Evolutionary conservation across 2,888 invertebrate species (phyloP).

Genomic region (Callyntrura sp.): DNA sequence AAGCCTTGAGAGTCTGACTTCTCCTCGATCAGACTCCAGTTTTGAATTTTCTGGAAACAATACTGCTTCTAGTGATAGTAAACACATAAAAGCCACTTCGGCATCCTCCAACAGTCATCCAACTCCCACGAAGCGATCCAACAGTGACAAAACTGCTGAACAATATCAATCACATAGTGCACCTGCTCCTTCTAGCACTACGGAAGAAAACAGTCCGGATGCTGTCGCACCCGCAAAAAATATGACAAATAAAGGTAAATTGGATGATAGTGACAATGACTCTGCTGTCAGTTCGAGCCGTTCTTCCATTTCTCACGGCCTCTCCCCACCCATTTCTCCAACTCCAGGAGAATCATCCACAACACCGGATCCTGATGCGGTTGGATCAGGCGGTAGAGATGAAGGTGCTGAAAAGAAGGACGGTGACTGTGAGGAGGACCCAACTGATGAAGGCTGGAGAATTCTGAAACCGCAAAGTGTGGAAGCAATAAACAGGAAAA

Average conservation of each 20-base stretch:
- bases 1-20: conserved; percentile 88
- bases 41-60: conserved; percentile 86
- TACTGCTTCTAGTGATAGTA: conserved; percentile 38
- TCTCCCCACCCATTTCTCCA: conserved; percentile 91
- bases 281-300: conserved; percentile 95
- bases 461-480: conserved; percentile 92
- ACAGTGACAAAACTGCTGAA: conserved; percentile 63
- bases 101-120: conserved; percentile 53
- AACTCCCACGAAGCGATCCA: conserved; percentile 53
- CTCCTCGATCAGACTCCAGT: conserved; percentile 88
- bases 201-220: conserved; percentile 80
- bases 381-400: conserved; percentile 34
- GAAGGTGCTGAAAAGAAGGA: conserved; percentile 48
- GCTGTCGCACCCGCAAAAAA: conserved; percentile 85
- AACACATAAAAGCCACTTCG: neutral
- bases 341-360: conserved; percentile 87
- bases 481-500: conserved; percentile 94
- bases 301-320: conserved; percentile 91
- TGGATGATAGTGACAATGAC: conserved; percentile 93
- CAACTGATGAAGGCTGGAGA: conserved; percentile 85
- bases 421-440: conserved; percentile 69
- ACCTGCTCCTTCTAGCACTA: conserved; percentile 63
- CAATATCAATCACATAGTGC: conserved; percentile 66
- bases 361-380: conserved; percentile 81
- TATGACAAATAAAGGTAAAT: conserved; percentile 73